A percentile compares a stretch with the other conserved stretches of the same genome.
These are phyloP conservation scores for Oscheius sp. DNA, from an alignment of 2,888 invertebrate genomes.

Conservation along the genomic window DNA sequence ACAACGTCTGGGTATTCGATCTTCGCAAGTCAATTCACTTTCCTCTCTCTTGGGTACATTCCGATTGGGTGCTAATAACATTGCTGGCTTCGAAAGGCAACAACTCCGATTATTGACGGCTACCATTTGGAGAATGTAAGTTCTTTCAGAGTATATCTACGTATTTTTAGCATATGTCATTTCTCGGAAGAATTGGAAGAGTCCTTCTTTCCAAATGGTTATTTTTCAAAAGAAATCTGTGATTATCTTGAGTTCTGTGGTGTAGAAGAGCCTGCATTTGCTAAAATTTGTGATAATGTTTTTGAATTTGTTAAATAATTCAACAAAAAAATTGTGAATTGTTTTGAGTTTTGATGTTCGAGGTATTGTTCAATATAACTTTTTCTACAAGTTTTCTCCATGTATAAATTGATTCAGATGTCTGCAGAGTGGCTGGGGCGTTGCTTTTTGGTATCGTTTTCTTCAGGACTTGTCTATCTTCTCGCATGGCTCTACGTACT, in stretches of 20 bases:
- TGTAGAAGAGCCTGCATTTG: conserved; percentile 21
- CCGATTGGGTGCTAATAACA: conserved; percentile 45
- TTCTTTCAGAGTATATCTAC: neutral
- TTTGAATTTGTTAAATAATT: conserved; percentile 5
- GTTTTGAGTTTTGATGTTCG: neutral
- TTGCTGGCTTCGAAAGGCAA: conserved; percentile 43
- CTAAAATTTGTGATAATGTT: conserved; percentile 14
- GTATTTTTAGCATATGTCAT: conserved; percentile 42
- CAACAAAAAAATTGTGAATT: neutral
- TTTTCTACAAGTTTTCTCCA: neutral
- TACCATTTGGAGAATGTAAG: conserved; percentile 29
- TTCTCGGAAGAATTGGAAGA: conserved; percentile 45
- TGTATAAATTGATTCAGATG: conserved; percentile 17
- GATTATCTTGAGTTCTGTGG: conserved; percentile 27
- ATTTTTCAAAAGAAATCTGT: conserved; percentile 19
- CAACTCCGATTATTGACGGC: conserved; percentile 17
- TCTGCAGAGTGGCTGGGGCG: conserved; percentile 6
- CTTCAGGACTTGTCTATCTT: conserved; percentile 17
- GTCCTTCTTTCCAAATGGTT: conserved; percentile 38
- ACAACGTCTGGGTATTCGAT: conserved; percentile 39
- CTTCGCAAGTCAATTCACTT: conserved; percentile 41
- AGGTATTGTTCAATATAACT: neutral
- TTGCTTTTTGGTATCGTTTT: neutral
- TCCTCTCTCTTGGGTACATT: conserved; percentile 43
- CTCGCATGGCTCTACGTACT: conserved; percentile 30